Evolutionary conservation across 2,888 invertebrate species (phyloP).

Genomic region (Thera obeliscata): DNA sequence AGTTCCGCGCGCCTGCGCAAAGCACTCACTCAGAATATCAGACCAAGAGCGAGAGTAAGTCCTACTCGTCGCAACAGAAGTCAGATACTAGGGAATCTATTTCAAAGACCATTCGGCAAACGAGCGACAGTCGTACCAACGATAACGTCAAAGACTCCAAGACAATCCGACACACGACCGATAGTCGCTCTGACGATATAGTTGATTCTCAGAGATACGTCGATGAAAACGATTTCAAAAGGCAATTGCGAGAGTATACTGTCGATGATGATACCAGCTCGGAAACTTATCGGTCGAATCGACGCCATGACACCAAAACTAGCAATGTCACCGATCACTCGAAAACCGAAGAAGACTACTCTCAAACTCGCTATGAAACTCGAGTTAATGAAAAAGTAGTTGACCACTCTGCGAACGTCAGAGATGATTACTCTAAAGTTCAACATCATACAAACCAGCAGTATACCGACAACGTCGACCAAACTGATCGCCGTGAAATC

Average conservation of each 20-base stretch:
- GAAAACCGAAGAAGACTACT: constrained; percentile 41
- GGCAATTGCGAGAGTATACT: constrained; percentile 49
- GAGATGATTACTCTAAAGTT: constrained; percentile 41
- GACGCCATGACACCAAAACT: constrained; percentile 37
- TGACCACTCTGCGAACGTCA: constrained; percentile 41
- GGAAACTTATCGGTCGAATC: constrained; percentile 38
- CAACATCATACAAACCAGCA: constrained; percentile 40
- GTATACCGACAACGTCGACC: constrained; percentile 46
- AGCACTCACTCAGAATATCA: constrained; percentile 67
- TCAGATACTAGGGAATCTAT: constrained; percentile 59
- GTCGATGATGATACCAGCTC: constrained; percentile 45
- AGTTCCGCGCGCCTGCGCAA: constrained; percentile 80
- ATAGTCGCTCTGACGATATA: constrained; percentile 56
- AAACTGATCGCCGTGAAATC: constrained; percentile 47
- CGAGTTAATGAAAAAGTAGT: constrained; percentile 41
- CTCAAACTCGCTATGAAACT: constrained; percentile 35
- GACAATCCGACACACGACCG: constrained; percentile 53
- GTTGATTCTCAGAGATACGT: constrained; percentile 69
- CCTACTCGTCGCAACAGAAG: constrained; percentile 59
- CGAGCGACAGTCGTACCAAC: constrained; percentile 48
- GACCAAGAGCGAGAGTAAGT: constrained; percentile 61
- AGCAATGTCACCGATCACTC: constrained; percentile 43
- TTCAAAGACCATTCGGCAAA: constrained; percentile 56
- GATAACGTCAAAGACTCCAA: constrained; percentile 45
- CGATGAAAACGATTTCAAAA: constrained; percentile 67